phyloP scores from a whole-genome alignment of 2,113 vertebrate genomes.

The Xenopus laevis region DNA sequence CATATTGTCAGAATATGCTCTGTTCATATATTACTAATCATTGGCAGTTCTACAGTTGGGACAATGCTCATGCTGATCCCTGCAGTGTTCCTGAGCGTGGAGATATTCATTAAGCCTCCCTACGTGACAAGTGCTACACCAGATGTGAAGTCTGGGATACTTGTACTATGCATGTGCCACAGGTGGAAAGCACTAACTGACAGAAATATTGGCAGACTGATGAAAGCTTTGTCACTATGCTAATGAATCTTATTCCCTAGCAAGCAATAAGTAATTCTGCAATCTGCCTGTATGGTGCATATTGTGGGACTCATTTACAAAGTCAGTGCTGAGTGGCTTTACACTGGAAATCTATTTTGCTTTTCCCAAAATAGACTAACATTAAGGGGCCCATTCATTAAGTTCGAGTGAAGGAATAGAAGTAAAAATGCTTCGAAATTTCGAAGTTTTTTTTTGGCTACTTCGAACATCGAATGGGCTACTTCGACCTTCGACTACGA shows the following conservation, averaged over 20 bases:
- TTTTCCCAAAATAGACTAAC: no score
- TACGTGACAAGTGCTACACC: constrained; percentile 5
- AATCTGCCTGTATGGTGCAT: no score
- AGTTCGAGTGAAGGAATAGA: no score
- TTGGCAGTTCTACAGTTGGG: not conserved
- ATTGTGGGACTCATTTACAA: no score
- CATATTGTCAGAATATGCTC: not conserved
- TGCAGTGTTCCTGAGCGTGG: not conserved
- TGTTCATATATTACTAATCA: not conserved
- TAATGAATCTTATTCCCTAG: constrained; percentile 6
- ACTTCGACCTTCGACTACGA: no score
- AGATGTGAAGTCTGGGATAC: constrained; percentile 4
- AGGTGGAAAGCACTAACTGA: not conserved
- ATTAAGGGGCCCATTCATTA: no score
- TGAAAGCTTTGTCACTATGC: not conserved
- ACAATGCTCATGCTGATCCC: not conserved
- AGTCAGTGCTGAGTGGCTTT: no score
- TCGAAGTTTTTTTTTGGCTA: no score
- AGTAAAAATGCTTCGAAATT: no score
- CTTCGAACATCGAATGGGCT: no score
- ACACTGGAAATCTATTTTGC: no score
- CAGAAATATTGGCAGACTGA: not conserved
- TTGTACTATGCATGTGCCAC: not conserved
- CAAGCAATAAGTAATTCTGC: not conserved
- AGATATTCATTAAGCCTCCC: constrained; percentile 13